Conservation (phyloP, 2,113 vertebrate species). For the Rhegmatorhina hoffmannsi region DNA sequence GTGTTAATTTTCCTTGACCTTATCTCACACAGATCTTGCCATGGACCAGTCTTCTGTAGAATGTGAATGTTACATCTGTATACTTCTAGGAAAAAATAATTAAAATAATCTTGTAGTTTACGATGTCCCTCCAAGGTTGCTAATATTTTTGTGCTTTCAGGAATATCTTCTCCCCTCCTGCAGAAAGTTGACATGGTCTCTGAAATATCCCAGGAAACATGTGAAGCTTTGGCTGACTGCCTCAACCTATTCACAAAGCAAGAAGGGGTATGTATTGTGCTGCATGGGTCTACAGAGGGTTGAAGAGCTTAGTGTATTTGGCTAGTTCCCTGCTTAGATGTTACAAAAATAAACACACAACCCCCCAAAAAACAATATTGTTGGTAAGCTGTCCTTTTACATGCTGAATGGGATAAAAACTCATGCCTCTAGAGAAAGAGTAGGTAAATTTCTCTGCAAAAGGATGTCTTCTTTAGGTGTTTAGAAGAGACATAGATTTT, state of each 20-base stretch:
- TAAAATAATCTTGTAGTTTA: not conserved
- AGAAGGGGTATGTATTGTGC: constrained; percentile 84
- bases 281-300: not conserved
- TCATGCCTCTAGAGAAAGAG: not conserved
- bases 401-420: not conserved
- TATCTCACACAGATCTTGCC: not conserved
- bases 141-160: constrained; percentile 65
- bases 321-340: not conserved
- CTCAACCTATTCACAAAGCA: constrained; percentile 86
- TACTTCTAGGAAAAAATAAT: not conserved
- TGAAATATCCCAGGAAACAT: constrained; percentile 85
- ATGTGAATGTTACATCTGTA: not conserved
- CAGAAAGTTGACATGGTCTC: constrained; percentile 87
- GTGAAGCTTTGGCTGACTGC: constrained; percentile 81
- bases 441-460: not conserved
- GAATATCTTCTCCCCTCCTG: constrained; percentile 74
- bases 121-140: not conserved
- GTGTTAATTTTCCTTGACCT: not conserved
- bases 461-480: not conserved
- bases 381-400: not conserved
- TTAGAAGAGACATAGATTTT: not conserved
- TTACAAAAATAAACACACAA: not conserved
- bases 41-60: not conserved
- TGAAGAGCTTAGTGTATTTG: not conserved
- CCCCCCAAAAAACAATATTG: not conserved